Evolutionary conservation across 2,888 invertebrate species (phyloP), one percentile per base, ranked within the genome.

Genomic region (Megaustenia siamemsis): DNA sequence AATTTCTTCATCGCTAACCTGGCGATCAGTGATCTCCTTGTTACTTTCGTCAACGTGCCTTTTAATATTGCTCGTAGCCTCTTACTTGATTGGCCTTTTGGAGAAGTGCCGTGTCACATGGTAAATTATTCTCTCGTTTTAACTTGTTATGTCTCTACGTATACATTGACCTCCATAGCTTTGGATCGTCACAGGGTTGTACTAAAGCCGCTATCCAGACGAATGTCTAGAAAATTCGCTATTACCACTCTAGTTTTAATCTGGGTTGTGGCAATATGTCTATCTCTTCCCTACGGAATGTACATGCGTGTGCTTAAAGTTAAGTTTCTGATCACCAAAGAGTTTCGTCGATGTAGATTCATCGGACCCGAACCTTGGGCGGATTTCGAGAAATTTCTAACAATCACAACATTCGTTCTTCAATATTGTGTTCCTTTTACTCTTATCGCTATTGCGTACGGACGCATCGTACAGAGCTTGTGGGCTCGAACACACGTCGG

Each of bases 161-260:
- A 94, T 87, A 95, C 94, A 0, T 93, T 95, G 92, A 93, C 93
- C 10, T 93, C 93, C 38, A 94, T 95, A 71, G 94, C 94, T 4
- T 75, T 94, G 10, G 94, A 95, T 88, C 89, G 95, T 38, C 94
- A 94, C 88, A 86, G 91, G 87, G 94, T 94, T 24, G 93, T 94
- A 32, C 90, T 94, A 83, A 93, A 94, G 81, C 94, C 94, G 0
- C 89, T 94, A 10, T 92, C 93, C 12, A 93, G 93, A 4, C 90
- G 94, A 2, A 91, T 94, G 86, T 92, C 93, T 53, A 91, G 92
- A 71, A 90, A 90, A 0, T 90, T 93, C 73, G 94, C 94, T 1
- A 82, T 93, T 2, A 87, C 92, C 6, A 90, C 94, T 6, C 91
- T 94, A 4, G 88, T 90, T 0, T 82, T 91, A 24, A 93, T 94